Percentiles rank a stretch among this genome's conserved stretches.
These are phyloP conservation scores for Platanista minor DNA, from an alignment of 2,113 vertebrate genomes.

Conservation along the genomic window DNA sequence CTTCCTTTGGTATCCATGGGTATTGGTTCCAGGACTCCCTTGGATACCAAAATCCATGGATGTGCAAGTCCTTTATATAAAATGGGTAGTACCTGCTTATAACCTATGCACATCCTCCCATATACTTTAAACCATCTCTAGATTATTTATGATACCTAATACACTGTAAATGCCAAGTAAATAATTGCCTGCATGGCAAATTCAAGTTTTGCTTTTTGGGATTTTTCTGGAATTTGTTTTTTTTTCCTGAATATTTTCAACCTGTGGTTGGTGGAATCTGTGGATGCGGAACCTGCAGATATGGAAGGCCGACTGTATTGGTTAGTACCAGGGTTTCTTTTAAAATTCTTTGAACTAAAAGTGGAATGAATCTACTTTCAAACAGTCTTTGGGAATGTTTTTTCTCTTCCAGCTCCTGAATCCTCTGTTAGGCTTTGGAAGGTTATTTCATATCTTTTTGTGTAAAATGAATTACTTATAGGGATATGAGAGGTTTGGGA, in stretches of 20 bases:
- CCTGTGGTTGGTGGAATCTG: not conserved
- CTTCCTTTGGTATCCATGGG: not conserved
- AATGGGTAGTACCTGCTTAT: not conserved
- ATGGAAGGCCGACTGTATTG: not conserved
- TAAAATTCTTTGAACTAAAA: not conserved
- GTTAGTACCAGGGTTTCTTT: not conserved
- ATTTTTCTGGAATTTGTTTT: not conserved
- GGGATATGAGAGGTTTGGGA: not conserved
- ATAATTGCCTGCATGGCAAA: not conserved
- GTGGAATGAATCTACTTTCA: not conserved
- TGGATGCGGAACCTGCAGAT: not conserved
- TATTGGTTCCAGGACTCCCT: not conserved
- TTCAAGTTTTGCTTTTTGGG: not conserved
- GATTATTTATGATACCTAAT: not conserved
- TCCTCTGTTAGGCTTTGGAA: not conserved
- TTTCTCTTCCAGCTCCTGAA: not conserved
- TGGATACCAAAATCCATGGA: not conserved
- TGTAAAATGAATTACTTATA: not conserved
- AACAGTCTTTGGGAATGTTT: not conserved
- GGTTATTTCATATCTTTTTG: not conserved
- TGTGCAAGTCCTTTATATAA: not conserved
- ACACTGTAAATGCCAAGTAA: not conserved
- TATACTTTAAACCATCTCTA: not conserved
- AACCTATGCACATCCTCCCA: not conserved
- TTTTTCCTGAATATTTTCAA: not conserved